Evolutionary conservation across 1,140 invertebrate species (phyloP), one percentile per base, ranked within the genome.

Genomic region (Amyelois transitella): DNA sequence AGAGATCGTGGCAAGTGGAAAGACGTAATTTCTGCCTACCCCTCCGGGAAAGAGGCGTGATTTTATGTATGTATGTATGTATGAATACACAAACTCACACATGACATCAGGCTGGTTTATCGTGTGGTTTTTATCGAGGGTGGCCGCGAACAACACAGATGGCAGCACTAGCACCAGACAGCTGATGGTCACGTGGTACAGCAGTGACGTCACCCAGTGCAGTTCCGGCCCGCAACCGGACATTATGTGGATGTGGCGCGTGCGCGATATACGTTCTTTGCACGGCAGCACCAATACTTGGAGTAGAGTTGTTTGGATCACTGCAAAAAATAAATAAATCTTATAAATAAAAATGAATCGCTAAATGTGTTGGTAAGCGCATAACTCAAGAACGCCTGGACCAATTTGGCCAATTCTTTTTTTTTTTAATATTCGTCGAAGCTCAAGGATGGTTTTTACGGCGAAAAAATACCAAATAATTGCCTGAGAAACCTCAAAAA

Each of bases 191-290:
- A 20, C 1, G 62, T 81, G 69, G 51, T 62, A 38, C 6, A 66
- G 6, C 25, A 83, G 60, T 6, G 78, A 62, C 25, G 62, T 43
- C 5, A 48, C 24, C 77, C 81, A 85, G 63, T 74, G 64, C 51
- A 81, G 58, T 43, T 51, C 50, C 20, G 68, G 55, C 6, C 72
- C 53, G 32, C 71, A 72, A 18, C 81, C 81, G 0, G 67, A 59
- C 79, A 80, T 64, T 20, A 76, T 25, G 69, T 78, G 77, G n/a
- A 66, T 51, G 65, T 77, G 79, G 0, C 81, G 67, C 8, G 76
- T 49, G 48, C 72, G 69, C 0, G 60, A 43, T 24, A 18, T 38
- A 1, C 77, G 72, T 65, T 82, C 78, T 25, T 52, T 49, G 53
- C 74, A 76, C 20, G 66, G 62, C 14, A 82, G 61, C 5, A 57